Percentiles rank a stretch among this genome's conserved stretches.
Evolutionary conservation across 2,888 invertebrate species (phyloP).

Genomic region (Seira sanloemensis): DNA sequence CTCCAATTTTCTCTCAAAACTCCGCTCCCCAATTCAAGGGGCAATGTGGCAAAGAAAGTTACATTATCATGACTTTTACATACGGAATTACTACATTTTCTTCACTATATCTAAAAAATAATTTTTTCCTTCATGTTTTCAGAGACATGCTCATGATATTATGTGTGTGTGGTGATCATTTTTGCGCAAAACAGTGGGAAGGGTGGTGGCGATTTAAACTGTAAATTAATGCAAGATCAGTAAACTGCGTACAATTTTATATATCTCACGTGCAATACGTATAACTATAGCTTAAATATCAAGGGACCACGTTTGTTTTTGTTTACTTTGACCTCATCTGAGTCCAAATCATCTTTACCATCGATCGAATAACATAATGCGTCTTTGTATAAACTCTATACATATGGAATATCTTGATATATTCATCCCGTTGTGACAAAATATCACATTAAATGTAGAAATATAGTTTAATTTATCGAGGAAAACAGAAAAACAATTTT

Average conservation of each 20-base stretch:
- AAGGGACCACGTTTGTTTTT: conserved; percentile 22
- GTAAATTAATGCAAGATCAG: background rate
- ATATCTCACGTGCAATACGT: background rate
- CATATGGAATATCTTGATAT: too few species aligned
- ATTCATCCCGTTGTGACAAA: too few species aligned
- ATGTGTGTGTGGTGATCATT: background rate
- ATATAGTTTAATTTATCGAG: too few species aligned
- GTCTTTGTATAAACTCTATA: too few species aligned
- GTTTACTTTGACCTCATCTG: conserved; percentile 24
- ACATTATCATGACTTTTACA: too few species aligned
- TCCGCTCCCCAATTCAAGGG: too few species aligned
- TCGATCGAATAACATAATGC: conserved; percentile 15
- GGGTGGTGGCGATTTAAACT: background rate
- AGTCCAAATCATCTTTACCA: background rate
- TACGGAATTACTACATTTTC: too few species aligned
- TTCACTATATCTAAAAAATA: too few species aligned
- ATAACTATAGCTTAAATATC: conserved; percentile 3
- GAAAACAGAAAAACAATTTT: background rate
- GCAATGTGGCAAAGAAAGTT: too few species aligned
- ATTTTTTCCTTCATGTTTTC: too few species aligned
- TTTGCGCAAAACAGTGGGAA: background rate
- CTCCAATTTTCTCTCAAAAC: too few species aligned
- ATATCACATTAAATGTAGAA: background rate
- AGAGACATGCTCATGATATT: too few species aligned
- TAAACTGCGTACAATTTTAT: background rate